Evolutionary conservation across 1,140 invertebrate genomes (phyloP).

Genomic region (Drosophila pallidifrons): DNA sequence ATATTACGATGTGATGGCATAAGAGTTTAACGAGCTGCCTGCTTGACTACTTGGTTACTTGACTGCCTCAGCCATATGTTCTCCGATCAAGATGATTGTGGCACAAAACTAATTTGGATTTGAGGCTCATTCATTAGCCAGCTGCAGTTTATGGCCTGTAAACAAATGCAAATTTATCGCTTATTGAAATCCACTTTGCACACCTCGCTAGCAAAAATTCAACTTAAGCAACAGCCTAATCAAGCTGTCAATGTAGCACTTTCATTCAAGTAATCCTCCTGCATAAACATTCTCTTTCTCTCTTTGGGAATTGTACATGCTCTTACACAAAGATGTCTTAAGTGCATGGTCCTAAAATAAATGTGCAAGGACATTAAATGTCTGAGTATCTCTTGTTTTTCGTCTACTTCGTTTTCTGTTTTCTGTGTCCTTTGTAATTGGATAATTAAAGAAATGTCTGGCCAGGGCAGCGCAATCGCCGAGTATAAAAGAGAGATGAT

Average conservation of each 20-base stretch:
- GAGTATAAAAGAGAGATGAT: constrained; percentile 46
- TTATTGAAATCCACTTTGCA: constrained; percentile 67
- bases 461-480: constrained; percentile 37
- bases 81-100: constrained; percentile 59
- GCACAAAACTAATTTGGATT: constrained; percentile 74
- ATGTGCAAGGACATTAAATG: constrained; percentile 56
- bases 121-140: constrained; percentile 61
- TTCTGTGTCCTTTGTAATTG: constrained; percentile 69
- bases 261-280: constrained; percentile 52
- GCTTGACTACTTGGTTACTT: too few species aligned
- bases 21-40: constrained; percentile 76
- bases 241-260: constrained; percentile 16
- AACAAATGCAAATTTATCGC: constrained; percentile 20
- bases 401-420: constrained; percentile 1
- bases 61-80: background rate
- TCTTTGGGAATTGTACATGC: background rate
- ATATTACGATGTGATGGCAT: constrained; percentile 55
- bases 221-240: constrained; percentile 4
- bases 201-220: constrained; percentile 10
- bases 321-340: constrained; percentile 28
- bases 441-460: constrained; percentile 80
- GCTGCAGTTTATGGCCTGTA: constrained; percentile 30
- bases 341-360: constrained; percentile 43
- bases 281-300: constrained; percentile 35
- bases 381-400: constrained; percentile 1